Evolutionary conservation across 2,797 vertebrate genomes (phyloP).

Genomic region (Heterohyrax brucei): DNA sequence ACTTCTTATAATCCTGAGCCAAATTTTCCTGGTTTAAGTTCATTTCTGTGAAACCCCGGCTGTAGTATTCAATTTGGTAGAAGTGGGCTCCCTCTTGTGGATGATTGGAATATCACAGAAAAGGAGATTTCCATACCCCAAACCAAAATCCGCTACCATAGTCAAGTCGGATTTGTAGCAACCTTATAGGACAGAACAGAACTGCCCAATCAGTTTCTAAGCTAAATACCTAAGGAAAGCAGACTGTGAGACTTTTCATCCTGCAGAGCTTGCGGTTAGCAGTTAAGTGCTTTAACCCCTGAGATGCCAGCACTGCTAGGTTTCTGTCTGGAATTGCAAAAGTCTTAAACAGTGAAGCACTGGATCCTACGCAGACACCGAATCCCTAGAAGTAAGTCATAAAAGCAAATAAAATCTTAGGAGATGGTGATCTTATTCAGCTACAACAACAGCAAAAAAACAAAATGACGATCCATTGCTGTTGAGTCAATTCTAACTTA

Average conservation of each 20-base stretch:
- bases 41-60: background rate
- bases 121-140: background rate
- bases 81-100: conserved; percentile 75
- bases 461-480: too few relatives aligned
- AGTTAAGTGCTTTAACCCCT: too few relatives aligned
- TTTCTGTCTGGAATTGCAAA: background rate
- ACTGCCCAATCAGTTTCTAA: too few relatives aligned
- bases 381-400: background rate
- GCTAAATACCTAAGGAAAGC: too few relatives aligned
- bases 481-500: too few relatives aligned
- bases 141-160: too few relatives aligned
- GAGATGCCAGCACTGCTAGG: too few relatives aligned
- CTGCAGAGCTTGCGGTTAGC: too few relatives aligned
- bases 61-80: background rate
- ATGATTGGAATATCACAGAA: background rate
- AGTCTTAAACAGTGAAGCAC: background rate
- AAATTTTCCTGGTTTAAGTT: background rate
- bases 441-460: too few relatives aligned
- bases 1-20: background rate
- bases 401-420: conserved; percentile 42
- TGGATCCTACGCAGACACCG: background rate
- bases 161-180: too few relatives aligned
- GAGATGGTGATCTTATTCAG: background rate
- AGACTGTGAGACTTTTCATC: too few relatives aligned
- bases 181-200: too few relatives aligned